Percentiles rank a stretch among this genome's conserved stretches.
phyloP scores from a whole-genome alignment of 1,140 invertebrate species.

The Tribolium madens region DNA sequence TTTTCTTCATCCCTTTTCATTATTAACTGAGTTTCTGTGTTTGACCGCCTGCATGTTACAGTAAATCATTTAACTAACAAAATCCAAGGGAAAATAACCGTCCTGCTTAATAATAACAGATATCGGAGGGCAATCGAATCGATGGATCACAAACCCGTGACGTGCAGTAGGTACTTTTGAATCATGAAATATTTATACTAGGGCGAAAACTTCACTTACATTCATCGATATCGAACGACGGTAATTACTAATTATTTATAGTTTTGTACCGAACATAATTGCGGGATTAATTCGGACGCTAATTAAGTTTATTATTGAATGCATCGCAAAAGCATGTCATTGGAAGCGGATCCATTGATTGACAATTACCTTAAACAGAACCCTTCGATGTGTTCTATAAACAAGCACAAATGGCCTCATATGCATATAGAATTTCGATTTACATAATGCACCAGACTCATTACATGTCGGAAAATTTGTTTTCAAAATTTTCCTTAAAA shows the following conservation, averaged over 20 bases:
- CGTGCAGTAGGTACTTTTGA: constrained; percentile 5
- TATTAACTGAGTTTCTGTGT: constrained; percentile 24
- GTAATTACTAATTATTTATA: too few relatives aligned
- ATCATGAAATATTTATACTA: constrained; percentile 1
- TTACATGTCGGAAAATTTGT: neutral
- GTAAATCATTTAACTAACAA: constrained; percentile 37
- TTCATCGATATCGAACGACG: too few relatives aligned
- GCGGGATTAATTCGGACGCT: neutral
- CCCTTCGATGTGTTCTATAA: constrained; percentile 17
- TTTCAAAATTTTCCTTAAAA: neutral
- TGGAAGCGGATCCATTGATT: constrained; percentile 13
- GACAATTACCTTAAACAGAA: constrained; percentile 16
- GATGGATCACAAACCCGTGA: constrained; percentile 18
- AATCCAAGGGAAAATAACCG: constrained; percentile 23
- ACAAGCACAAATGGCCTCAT: constrained; percentile 31
- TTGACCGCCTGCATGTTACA: constrained; percentile 26
- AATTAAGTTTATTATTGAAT: constrained; percentile 15
- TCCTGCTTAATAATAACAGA: constrained; percentile 28
- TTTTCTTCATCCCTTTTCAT: constrained; percentile 1
- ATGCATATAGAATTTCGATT: constrained; percentile 4
- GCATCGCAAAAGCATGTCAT: neutral
- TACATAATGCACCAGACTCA: constrained; percentile 29
- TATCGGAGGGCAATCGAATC: constrained; percentile 1
- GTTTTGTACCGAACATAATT: neutral
- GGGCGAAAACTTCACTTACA: neutral